phyloP scores from a whole-genome alignment of 2,888 invertebrate species.

The Leptothorax acervorum region DNA sequence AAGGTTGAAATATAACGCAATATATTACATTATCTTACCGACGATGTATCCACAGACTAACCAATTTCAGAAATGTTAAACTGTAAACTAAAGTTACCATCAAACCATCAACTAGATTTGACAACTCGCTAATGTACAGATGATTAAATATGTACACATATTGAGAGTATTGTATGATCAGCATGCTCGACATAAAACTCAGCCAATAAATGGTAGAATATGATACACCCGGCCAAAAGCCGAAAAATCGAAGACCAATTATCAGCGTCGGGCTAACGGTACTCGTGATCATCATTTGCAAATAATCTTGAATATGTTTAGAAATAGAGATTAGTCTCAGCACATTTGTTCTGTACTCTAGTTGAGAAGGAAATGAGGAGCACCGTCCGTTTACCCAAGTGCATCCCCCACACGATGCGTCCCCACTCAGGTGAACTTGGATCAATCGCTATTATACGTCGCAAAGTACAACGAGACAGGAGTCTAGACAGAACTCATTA shows the following conservation, averaged over 20 bases:
- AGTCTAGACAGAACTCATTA: too few species aligned
- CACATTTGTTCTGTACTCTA: neutral
- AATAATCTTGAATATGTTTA: neutral
- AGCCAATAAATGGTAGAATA: neutral
- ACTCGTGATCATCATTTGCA: neutral
- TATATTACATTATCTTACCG: conserved; percentile 36
- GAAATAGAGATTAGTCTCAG: neutral
- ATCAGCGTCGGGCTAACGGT: conserved; percentile 35
- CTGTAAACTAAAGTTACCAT: conserved; percentile 3
- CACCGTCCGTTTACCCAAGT: neutral
- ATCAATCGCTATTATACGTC: conserved; percentile 3
- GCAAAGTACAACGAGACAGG: too few species aligned
- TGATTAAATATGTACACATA: conserved; percentile 25
- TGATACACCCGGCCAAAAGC: conserved; percentile 47
- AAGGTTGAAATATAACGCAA: neutral
- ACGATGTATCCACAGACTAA: conserved; percentile 41
- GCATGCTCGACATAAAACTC: conserved; percentile 13
- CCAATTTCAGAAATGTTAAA: conserved; percentile 40
- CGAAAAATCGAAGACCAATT: conserved; percentile 48
- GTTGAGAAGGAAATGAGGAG: neutral
- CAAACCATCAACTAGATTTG: conserved; percentile 40
- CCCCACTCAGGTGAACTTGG: conserved; percentile 3
- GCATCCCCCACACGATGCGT: neutral
- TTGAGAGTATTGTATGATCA: conserved; percentile 27
- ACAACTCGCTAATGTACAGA: neutral